Conservation (phyloP, 2,888 invertebrate genomes). For the Emesis russula region DNA sequence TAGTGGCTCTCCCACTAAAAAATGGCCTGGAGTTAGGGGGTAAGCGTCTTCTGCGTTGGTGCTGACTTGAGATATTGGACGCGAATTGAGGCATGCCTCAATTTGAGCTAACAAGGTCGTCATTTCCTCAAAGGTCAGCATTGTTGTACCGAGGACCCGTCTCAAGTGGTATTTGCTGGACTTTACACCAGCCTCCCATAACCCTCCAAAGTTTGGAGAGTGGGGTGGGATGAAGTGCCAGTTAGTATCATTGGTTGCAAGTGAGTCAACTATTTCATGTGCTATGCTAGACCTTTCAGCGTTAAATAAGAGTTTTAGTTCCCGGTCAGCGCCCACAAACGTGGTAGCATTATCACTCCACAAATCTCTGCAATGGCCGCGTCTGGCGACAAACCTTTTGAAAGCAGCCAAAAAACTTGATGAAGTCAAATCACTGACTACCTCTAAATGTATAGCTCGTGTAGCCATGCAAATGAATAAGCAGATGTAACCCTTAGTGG, state of each 20-base stretch:
- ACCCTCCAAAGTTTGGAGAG: too few relatives aligned
- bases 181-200: too few relatives aligned
- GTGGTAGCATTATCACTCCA: constrained; percentile 66
- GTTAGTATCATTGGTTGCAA: background rate
- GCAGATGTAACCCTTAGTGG: constrained; percentile 36
- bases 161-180: background rate
- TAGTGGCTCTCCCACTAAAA: background rate
- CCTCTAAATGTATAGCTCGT: background rate
- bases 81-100: background rate
- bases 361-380: constrained; percentile 65
- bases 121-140: background rate
- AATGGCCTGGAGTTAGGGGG: background rate
- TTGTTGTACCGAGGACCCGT: background rate
- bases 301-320: constrained; percentile 33
- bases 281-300: constrained; percentile 2
- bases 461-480: constrained; percentile 40
- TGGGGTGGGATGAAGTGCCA: too few relatives aligned
- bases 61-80: background rate
- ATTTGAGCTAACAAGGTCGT: background rate
- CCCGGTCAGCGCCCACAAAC: constrained; percentile 59
- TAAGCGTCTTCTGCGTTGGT: background rate
- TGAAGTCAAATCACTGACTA: background rate
- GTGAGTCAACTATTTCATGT: background rate
- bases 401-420: constrained; percentile 34
- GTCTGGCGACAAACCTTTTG: constrained; percentile 60